These are phyloP conservation scores for Drosophila paulistorum DNA, from an alignment of 1,140 invertebrate genomes.

Conservation along the genomic window DNA sequence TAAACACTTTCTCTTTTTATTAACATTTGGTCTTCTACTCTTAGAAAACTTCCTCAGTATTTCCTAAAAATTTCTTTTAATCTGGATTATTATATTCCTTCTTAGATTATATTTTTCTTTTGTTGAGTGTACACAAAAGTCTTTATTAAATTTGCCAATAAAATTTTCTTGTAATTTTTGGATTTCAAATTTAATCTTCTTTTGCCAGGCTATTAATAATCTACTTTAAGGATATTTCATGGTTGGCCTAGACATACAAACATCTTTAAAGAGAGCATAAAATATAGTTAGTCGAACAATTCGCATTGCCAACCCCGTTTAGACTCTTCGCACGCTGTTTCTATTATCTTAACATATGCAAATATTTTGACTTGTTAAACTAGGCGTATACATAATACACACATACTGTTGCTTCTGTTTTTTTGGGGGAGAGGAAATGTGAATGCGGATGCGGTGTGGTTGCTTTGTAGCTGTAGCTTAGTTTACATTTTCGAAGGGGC, in stretches of 20 bases:
- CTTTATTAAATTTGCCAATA: background rate
- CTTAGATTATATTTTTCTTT: too few relatives aligned
- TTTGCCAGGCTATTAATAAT: background rate
- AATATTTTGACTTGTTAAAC: slow-evolving; percentile 62
- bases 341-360: slow-evolving; percentile 58
- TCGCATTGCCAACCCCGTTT: background rate
- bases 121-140: background rate
- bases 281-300: slow-evolving; percentile 43
- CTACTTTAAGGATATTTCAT: slow-evolving; percentile 4
- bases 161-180: background rate
- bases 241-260: slow-evolving; percentile 12
- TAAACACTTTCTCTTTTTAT: too few relatives aligned
- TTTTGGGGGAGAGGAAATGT: background rate
- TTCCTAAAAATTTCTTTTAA: too few relatives aligned
- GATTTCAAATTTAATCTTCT: background rate
- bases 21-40: too few relatives aligned
- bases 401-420: slow-evolving; percentile 30
- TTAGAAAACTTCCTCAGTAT: too few relatives aligned
- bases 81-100: too few relatives aligned
- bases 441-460: too few relatives aligned
- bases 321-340: background rate
- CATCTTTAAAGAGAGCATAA: slow-evolving; percentile 25
- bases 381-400: slow-evolving; percentile 64
- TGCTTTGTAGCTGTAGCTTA: slow-evolving; percentile 20
- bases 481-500: slow-evolving; percentile 33